phyloP scores from a whole-genome alignment of 2,797 vertebrate genomes.

The Pangasius macronema region DNA sequence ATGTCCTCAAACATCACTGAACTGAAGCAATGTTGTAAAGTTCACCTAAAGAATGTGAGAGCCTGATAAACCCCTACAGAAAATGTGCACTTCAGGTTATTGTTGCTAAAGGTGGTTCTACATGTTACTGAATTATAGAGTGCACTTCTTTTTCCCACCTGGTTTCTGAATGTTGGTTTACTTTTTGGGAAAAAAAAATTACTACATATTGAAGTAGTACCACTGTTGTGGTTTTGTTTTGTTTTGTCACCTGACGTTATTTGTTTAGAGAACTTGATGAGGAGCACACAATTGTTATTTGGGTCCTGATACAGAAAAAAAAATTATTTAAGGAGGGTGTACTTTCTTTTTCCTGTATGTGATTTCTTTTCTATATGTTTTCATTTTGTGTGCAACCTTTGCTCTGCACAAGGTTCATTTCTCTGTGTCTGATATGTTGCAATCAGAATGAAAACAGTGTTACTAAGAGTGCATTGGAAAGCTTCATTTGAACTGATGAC shows the following conservation, averaged over 20 bases:
- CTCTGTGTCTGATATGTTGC: constrained; percentile 1
- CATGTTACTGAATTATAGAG: neutral
- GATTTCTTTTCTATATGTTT: neutral
- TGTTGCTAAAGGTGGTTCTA: neutral
- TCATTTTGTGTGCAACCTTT: neutral
- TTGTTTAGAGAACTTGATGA: neutral
- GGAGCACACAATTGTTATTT: neutral
- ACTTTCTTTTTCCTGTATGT: neutral
- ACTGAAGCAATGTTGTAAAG: neutral
- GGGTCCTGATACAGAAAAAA: neutral
- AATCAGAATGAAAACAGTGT: neutral
- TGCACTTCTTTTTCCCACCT: neutral
- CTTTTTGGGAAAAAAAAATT: neutral
- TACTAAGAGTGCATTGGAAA: constrained; percentile 11
- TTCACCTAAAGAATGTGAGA: neutral
- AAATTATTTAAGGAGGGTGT: neutral
- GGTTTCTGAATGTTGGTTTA: neutral
- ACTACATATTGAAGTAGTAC: neutral
- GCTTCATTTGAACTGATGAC: constrained; percentile 34
- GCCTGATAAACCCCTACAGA: neutral
- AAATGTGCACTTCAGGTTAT: neutral
- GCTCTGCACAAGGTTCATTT: neutral
- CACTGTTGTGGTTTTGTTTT: neutral
- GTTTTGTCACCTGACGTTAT: neutral
- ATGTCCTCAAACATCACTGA: neutral